These are phyloP conservation scores for Leuctra nigra DNA, from an alignment of 2,888 invertebrate genomes.

Conservation along the genomic window DNA sequence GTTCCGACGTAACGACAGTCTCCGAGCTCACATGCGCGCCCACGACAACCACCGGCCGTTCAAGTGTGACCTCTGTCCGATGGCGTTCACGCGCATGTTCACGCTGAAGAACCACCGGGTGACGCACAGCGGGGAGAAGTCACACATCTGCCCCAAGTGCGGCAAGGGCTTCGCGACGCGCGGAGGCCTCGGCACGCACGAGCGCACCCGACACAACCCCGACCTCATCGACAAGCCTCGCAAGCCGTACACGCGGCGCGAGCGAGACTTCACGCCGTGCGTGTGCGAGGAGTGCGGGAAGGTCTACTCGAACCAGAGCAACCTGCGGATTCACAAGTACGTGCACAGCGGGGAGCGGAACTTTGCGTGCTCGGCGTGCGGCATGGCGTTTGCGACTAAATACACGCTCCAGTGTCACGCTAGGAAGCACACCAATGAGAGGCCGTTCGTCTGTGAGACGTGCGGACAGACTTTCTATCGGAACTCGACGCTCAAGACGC, in stretches of 20 bases:
- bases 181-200: constrained; percentile 19
- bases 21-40: constrained; percentile 24
- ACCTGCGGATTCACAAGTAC: constrained; percentile 23
- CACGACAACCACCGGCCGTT: constrained; percentile 26
- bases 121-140: constrained; percentile 17
- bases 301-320: constrained; percentile 25
- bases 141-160: constrained; percentile 19
- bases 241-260: constrained; percentile 23
- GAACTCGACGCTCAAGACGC: constrained; percentile 49
- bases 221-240: constrained; percentile 8
- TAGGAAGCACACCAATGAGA: constrained; percentile 66
- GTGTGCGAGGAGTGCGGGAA: constrained; percentile 25
- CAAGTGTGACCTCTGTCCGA: constrained; percentile 24
- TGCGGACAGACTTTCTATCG: constrained; percentile 61
- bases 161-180: constrained; percentile 21
- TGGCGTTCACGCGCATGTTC: constrained; percentile 14
- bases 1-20: constrained; percentile 21
- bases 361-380: constrained; percentile 4
- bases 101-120: constrained; percentile 11
- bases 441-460: constrained; percentile 55
- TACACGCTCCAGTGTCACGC: constrained; percentile 63
- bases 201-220: constrained; percentile 16
- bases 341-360: constrained; percentile 11
- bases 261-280: constrained; percentile 23
- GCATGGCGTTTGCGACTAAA: constrained; percentile 39